These are phyloP conservation scores for Sceloporus tristichus DNA, from an alignment of 2,113 vertebrate genomes.

Conservation along the genomic window DNA sequence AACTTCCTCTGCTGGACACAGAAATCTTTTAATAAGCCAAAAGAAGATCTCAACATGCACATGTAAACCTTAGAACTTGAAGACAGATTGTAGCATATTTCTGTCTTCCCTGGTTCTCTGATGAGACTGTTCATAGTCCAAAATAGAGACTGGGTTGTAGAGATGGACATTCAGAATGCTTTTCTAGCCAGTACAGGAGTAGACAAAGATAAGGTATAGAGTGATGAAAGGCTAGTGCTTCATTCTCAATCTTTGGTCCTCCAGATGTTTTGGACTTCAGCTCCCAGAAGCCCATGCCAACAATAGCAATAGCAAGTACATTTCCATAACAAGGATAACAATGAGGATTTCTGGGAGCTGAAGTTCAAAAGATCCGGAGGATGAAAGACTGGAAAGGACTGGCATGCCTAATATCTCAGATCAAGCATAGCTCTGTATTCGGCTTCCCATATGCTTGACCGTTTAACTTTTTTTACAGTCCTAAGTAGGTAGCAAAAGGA, in stretches of 20 bases:
- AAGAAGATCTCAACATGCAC: neutral
- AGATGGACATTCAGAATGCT: neutral
- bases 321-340: neutral
- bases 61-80: neutral
- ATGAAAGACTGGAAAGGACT: neutral
- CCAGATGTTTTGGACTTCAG: neutral
- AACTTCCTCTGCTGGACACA: neutral
- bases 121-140: neutral
- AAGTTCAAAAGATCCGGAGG: neutral
- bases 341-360: no score
- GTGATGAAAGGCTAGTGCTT: neutral
- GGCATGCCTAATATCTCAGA: neutral
- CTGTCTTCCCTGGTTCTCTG: neutral
- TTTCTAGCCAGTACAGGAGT: neutral
- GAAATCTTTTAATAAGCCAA: conserved; percentile 23
- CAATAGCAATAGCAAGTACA: no score
- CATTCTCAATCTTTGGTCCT: neutral
- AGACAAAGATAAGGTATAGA: neutral
- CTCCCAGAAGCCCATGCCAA: neutral
- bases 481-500: neutral
- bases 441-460: neutral
- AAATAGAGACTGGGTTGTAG: conserved; percentile 3
- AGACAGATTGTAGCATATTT: conserved; percentile 5
- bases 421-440: neutral
- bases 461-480: neutral